Conservation (phyloP, 2,113 vertebrate genomes). For the Ophthalmolycus amberensis region DNA sequence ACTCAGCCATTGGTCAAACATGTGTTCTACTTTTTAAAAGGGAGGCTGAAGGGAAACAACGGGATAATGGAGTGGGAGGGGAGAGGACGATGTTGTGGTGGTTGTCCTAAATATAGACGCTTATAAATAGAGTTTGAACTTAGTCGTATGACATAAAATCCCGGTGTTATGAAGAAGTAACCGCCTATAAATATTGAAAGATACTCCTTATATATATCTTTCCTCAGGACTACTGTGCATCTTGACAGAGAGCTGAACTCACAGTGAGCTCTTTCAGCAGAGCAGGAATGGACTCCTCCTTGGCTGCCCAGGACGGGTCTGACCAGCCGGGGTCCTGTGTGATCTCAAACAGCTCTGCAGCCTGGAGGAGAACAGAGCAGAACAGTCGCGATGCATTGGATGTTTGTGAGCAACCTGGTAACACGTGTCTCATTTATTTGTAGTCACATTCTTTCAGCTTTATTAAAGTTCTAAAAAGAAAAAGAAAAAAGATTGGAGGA, state of each 20-base stretch:
- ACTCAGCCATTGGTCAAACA: not conserved
- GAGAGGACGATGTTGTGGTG: too few relatives aligned
- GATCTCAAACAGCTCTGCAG: conserved; percentile 71
- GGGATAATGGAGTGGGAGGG: too few relatives aligned
- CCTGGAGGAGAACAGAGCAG: conserved; percentile 32
- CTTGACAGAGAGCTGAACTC: conserved; percentile 26
- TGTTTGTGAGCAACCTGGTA: not conserved
- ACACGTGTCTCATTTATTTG: not conserved
- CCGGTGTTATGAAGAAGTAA: too few relatives aligned
- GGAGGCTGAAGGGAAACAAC: not conserved
- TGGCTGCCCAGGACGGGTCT: conserved; percentile 60
- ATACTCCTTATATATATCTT: too few relatives aligned
- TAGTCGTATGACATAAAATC: too few relatives aligned
- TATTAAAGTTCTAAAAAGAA: not conserved
- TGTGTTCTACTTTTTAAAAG: not conserved
- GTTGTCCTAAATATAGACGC: too few relatives aligned
- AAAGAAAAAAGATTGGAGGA: too few relatives aligned
- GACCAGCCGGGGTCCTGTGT: conserved; percentile 77
- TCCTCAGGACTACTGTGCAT: not conserved
- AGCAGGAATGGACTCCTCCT: conserved; percentile 66
- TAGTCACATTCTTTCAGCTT: not conserved
- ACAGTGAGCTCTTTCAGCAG: conserved; percentile 77
- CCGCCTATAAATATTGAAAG: too few relatives aligned
- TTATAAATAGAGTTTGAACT: too few relatives aligned
- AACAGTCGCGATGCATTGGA: not conserved